A percentile compares a stretch with the other conserved stretches of the same genome.
Conservation (phyloP, 92 coral and sea anemone species). For the Metridium senile region DNA sequence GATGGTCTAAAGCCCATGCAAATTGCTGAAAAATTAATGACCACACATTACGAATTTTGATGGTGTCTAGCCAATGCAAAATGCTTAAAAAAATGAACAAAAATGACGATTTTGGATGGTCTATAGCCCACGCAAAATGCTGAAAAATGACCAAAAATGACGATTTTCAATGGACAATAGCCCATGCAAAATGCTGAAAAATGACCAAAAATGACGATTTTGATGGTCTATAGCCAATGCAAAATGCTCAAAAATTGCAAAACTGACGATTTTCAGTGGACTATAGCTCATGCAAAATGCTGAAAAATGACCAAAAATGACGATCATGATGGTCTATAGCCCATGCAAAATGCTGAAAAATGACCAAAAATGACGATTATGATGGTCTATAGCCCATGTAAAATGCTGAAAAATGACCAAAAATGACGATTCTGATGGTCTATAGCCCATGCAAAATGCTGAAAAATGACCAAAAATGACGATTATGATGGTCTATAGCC, state of each 20-base stretch:
- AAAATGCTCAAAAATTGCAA: background rate
- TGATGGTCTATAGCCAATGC: background rate
- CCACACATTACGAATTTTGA: background rate
- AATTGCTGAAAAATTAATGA: background rate
- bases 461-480: background rate
- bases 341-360: background rate
- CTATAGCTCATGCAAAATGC: background rate
- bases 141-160: background rate
- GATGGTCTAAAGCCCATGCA: background rate
- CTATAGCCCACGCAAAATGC: background rate
- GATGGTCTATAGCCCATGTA: background rate
- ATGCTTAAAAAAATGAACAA: background rate
- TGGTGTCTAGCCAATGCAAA: background rate
- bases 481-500: background rate
- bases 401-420: background rate
- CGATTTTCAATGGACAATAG: background rate
- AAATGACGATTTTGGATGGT: background rate
- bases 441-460: background rate
- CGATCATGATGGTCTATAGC: background rate
- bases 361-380: background rate
- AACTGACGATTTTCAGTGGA: background rate
- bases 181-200: background rate
- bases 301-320: background rate
- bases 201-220: background rate
- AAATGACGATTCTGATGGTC: background rate